Evolutionary conservation across 37 sponge, comb jelly and placozoan species (phyloP).

Genomic region (Theonella swinhoei): DNA sequence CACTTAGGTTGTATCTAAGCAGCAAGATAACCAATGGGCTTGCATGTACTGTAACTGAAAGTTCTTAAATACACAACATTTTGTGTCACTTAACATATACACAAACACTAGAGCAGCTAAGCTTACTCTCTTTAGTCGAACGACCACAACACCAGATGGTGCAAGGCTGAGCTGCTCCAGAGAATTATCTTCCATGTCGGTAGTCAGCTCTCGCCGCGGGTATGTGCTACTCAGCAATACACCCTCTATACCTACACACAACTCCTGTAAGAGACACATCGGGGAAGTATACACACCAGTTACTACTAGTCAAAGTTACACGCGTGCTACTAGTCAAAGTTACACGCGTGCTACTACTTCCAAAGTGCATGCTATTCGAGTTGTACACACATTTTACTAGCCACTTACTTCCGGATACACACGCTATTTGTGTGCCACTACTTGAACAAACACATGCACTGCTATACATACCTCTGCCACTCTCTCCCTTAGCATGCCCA

Average conservation of each 20-base stretch:
- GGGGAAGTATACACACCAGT: neutral
- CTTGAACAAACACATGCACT: no score
- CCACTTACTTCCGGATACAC: no score
- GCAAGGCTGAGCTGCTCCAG: constrained; percentile 47
- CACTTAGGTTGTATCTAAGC: no score
- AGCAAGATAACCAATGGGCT: no score
- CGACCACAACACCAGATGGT: constrained; percentile 62
- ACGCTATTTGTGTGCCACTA: no score
- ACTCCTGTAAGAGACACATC: constrained; percentile 13
- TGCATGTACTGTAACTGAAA: no score
- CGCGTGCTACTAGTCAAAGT: neutral
- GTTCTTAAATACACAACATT: no score
- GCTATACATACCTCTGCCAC: constrained; percentile 52
- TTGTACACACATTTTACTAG: no score
- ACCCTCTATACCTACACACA: neutral
- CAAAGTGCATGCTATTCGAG: no score
- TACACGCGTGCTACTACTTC: no score
- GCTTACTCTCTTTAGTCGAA: constrained; percentile 37
- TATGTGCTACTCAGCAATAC: constrained; percentile 30
- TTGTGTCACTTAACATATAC: no score
- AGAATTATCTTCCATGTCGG: constrained; percentile 32
- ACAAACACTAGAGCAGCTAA: no score
- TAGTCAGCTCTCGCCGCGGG: constrained; percentile 48
- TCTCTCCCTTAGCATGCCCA: constrained; percentile 16
- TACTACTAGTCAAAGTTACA: neutral